These are phyloP conservation scores for Zaprionus tsacasi DNA, from an alignment of 1,140 invertebrate species.

Conservation along the genomic window DNA sequence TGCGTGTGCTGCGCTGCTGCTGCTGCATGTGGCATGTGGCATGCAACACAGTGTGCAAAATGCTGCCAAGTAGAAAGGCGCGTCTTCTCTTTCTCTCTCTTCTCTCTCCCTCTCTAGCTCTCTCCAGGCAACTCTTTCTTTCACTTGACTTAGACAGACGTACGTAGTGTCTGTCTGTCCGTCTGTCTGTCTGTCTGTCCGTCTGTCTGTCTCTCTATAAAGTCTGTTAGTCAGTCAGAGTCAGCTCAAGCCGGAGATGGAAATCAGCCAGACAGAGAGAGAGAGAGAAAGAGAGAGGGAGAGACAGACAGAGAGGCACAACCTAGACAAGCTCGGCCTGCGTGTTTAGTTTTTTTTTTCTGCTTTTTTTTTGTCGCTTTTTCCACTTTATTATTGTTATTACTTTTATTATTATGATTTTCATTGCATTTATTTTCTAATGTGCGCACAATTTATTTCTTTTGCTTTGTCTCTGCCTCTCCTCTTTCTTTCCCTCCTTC, in stretches of 20 bases:
- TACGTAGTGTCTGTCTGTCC: constrained; percentile 17
- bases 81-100: too few relatives aligned
- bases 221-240: constrained; percentile 15
- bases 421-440: constrained; percentile 41
- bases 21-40: constrained; percentile 13
- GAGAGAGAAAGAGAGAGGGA: neutral
- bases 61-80: constrained; percentile 43
- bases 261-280: constrained; percentile 12
- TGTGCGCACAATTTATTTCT: constrained; percentile 49
- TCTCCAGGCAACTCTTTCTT: constrained; percentile 62
- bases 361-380: constrained; percentile 12
- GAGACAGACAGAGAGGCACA: constrained; percentile 1
- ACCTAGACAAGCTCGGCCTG: constrained; percentile 38
- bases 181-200: constrained; percentile 19
- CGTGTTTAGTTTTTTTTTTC: constrained; percentile 26
- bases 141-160: constrained; percentile 60
- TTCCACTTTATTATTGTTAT: constrained; percentile 34
- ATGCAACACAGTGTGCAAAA: constrained; percentile 24
- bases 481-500: constrained; percentile 18
- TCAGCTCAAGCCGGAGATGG: constrained; percentile 18
- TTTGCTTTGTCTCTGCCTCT: constrained; percentile 2
- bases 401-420: constrained; percentile 27
- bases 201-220: constrained; percentile 7
- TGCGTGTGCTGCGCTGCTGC: too few relatives aligned
- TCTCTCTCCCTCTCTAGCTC: neutral